phyloP scores from a whole-genome alignment of 2,888 invertebrate genomes.

The Leucophora obtusa region DNA sequence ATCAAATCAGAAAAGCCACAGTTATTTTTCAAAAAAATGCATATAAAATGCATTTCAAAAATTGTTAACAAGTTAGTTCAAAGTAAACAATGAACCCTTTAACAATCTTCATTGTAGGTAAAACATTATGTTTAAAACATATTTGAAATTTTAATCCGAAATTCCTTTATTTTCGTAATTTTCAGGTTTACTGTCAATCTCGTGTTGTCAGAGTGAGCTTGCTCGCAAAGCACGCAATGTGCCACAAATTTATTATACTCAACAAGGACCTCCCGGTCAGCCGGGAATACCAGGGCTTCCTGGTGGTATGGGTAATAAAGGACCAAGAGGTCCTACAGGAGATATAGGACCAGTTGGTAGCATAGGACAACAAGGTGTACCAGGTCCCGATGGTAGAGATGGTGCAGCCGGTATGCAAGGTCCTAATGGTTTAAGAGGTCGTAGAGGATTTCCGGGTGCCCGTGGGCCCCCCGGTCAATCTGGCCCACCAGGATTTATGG shows the following conservation, averaged over 20 bases:
- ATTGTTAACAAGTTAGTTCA: not conserved
- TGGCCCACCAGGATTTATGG: slow-evolving; percentile 34
- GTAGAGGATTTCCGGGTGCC: slow-evolving; percentile 67
- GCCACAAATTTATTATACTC: slow-evolving; percentile 65
- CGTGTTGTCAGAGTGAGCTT: not conserved
- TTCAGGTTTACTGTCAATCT: slow-evolving; percentile 20
- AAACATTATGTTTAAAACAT: not conserved
- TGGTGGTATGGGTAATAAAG: slow-evolving; percentile 66
- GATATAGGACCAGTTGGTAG: slow-evolving; percentile 65
- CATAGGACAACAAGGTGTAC: slow-evolving; percentile 63
- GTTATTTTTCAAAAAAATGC: not conserved
- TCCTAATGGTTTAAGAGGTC: slow-evolving; percentile 65
- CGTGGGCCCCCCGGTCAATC: slow-evolving; percentile 63
- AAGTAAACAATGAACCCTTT: slow-evolving; percentile 13
- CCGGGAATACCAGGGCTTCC: slow-evolving; percentile 65
- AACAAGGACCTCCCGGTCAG: slow-evolving; percentile 68
- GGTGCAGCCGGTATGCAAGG: slow-evolving; percentile 66
- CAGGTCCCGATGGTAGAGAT: slow-evolving; percentile 65
- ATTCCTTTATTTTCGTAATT: not conserved
- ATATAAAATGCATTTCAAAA: slow-evolving; percentile 32
- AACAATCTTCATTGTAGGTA: slow-evolving; percentile 28
- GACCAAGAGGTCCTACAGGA: slow-evolving; percentile 65
- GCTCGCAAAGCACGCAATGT: slow-evolving; percentile 33
- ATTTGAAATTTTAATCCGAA: not conserved
- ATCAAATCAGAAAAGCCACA: not conserved